Base-by-base conservation (phyloP, 2,888 invertebrate species). In the Antitype chi region DNA sequence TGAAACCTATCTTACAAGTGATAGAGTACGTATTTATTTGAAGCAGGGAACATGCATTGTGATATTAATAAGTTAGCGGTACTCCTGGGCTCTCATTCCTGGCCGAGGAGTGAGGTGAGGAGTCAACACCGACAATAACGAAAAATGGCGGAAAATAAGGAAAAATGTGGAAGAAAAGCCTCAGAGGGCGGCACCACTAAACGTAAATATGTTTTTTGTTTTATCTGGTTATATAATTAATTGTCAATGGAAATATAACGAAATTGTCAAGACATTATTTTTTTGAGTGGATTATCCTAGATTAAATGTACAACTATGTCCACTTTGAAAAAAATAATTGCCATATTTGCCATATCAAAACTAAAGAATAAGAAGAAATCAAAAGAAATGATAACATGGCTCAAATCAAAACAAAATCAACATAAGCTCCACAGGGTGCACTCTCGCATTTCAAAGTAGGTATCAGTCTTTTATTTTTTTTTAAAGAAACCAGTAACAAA, bases 131-230 rank as follows among this genome's bases (percentile, higher is more conserved):
- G n/a, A 85, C 87, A 64, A 87, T 82, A 75, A 83, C 80, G 47
- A 79, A 85, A 52, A 55, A 88, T 74, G 70, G n/a, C 66, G 23
- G 82, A 80, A 57, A 67, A 76, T 74, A 84, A 81, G 74, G 82
- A 85, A 62, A 84, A 85, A 85, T 66, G 77, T 74, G 70, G 77
- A 43, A 83, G 85, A 60, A 86, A 87, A 80, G 73, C 78, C 64
- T 62, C 82, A 5, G 88, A 85, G 20, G 87, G 81, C 69, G 49
- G 70, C 9, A 72, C 82, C 8, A 59, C 64, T 1, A 89, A 90
- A 87, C 79, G 90, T 90, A 86, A 89, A 81, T 89, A 75, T 69
- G 38, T 20, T 13, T 67, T 71, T 69, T 47, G 13, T 47, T 57
- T 28, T 47, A 1, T 17, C 7, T 32, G 3, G 3, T 57, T 57